A percentile compares a stretch with the other conserved stretches of the same genome.
These are phyloP conservation scores for Sepiola atlantica DNA, from an alignment of 2,888 invertebrate genomes.

Conservation along the genomic window DNA sequence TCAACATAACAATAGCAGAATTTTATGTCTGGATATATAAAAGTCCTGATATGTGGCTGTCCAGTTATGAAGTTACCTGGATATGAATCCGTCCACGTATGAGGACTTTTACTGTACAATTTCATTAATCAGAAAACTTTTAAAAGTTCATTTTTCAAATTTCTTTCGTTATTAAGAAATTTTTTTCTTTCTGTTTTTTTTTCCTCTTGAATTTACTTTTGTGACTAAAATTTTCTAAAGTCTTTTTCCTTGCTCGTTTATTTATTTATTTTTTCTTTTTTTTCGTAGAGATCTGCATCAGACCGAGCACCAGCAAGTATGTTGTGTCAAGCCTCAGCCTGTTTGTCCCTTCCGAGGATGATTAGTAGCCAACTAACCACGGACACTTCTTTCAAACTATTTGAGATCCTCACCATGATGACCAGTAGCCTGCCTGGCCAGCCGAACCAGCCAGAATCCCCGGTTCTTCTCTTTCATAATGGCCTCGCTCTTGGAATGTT, in stretches of 20 bases:
- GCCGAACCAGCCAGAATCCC: slow-evolving; percentile 56
- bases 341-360: slow-evolving; percentile 56
- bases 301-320: slow-evolving; percentile 64
- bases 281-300: slow-evolving; percentile 58
- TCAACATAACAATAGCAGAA: too few relatives aligned
- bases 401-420: slow-evolving; percentile 58
- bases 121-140: too few relatives aligned
- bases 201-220: not conserved
- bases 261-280: not conserved
- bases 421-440: slow-evolving; percentile 59
- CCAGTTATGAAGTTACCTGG: too few relatives aligned
- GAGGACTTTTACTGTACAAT: too few relatives aligned
- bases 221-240: not conserved
- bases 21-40: too few relatives aligned
- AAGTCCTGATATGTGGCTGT: too few relatives aligned
- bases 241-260: too few relatives aligned
- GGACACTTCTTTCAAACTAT: slow-evolving; percentile 58
- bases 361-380: slow-evolving; percentile 59
- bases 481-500: slow-evolving; percentile 66
- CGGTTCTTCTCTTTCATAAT: slow-evolving; percentile 59
- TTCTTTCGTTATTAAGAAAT: not conserved
- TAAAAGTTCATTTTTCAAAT: too few relatives aligned
- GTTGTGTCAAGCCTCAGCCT: slow-evolving; percentile 63
- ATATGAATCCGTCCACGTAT: too few relatives aligned
- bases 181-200: not conserved